A percentile compares a stretch with the other conserved stretches of the same genome.
Evolutionary conservation across 2,797 vertebrate species (phyloP).

Genomic region (Myotis planiceps): DNA sequence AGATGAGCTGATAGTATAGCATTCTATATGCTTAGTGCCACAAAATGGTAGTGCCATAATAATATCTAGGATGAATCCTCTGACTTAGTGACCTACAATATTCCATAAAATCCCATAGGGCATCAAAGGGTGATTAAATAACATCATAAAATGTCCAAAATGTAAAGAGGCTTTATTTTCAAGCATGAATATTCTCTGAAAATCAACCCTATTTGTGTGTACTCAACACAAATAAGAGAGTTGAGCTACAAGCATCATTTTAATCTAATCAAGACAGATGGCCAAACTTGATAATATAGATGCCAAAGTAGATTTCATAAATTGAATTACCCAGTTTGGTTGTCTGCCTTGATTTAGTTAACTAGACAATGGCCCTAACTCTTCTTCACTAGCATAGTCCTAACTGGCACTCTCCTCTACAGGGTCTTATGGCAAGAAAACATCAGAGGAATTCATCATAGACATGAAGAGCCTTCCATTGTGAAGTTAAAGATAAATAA

Average conservation of each 20-base stretch:
- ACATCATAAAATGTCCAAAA: conserved; percentile 2
- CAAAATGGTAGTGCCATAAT: background rate
- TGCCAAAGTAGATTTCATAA: conserved; percentile 60
- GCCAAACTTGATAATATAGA: conserved; percentile 56
- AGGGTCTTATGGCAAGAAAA: background rate
- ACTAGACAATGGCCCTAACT: conserved; percentile 41
- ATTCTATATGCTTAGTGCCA: background rate
- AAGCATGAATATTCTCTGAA: background rate
- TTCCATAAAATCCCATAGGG: background rate
- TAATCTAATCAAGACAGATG: conserved; percentile 62
- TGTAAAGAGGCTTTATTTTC: background rate
- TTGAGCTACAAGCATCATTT: background rate
- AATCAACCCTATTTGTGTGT: background rate
- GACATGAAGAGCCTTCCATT: background rate
- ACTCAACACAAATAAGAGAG: background rate
- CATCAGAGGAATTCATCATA: background rate
- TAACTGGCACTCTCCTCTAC: background rate
- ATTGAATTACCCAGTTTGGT: conserved; percentile 22
- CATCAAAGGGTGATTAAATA: background rate
- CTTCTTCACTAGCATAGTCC: background rate
- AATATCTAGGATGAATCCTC: background rate
- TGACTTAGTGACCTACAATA: background rate
- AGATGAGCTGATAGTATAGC: background rate
- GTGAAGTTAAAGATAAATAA: background rate
- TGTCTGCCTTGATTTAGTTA: conserved; percentile 63